Evolutionary conservation across 1,140 invertebrate species (phyloP).

Genomic region (Limonius californicus): DNA sequence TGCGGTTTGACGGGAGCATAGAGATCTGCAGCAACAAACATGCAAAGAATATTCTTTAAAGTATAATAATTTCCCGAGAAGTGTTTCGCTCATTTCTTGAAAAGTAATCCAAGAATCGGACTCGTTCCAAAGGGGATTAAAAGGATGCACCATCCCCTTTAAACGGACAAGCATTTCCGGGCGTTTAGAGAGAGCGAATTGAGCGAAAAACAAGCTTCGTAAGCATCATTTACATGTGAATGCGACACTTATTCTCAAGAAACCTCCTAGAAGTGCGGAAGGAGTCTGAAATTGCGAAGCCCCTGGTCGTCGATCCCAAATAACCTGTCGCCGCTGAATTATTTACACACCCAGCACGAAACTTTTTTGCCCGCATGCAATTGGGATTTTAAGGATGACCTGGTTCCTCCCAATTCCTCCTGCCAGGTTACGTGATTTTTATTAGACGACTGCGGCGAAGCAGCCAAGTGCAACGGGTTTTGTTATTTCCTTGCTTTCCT

Average conservation of each 20-base stretch:
- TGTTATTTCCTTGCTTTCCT: too few species aligned
- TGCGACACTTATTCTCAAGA: neutral
- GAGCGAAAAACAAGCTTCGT: constrained; percentile 1
- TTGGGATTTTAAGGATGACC: neutral
- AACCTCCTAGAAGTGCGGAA: neutral
- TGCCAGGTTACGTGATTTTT: neutral
- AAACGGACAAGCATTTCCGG: neutral
- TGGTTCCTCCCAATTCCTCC: neutral
- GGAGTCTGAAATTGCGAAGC: neutral
- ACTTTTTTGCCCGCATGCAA: neutral
- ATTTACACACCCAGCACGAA: neutral
- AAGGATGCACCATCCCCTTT: neutral
- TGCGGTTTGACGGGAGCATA: too few species aligned
- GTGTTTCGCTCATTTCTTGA: too few species aligned
- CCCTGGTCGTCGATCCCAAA: neutral
- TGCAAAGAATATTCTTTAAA: too few species aligned
- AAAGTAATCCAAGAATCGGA: too few species aligned
- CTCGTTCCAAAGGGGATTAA: neutral
- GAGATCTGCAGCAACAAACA: too few species aligned
- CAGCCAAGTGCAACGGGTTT: neutral
- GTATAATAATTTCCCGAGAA: too few species aligned
- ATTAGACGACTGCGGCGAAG: neutral
- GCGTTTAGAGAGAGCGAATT: neutral
- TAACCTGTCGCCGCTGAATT: constrained; percentile 1
- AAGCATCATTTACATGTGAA: neutral